Evolutionary conservation across 1,140 invertebrate species (phyloP).

Genomic region (Nomia melanderi): DNA sequence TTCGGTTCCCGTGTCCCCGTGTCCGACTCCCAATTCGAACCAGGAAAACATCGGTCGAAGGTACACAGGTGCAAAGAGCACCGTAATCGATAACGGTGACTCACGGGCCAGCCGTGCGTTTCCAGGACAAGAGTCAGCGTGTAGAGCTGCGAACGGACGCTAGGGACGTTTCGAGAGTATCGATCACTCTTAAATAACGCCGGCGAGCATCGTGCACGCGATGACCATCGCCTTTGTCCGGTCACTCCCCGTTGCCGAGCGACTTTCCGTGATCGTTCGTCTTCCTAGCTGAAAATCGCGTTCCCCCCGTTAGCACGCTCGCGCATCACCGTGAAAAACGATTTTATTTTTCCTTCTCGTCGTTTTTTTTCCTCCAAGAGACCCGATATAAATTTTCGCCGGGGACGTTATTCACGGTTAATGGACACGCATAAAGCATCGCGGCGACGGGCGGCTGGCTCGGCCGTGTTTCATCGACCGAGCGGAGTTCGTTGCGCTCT

Average conservation of each 20-base stretch:
- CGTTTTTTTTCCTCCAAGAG: no score
- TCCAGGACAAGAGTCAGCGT: neutral
- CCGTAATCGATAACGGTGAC: conserved; percentile 58
- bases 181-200: conserved; percentile 39
- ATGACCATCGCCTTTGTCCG: neutral
- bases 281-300: neutral
- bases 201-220: neutral
- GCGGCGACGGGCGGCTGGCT: neutral
- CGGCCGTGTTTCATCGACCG: conserved; percentile 32
- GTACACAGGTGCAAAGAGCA: conserved; percentile 37
- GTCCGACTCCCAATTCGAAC: neutral
- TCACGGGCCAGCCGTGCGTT: conserved; percentile 35
- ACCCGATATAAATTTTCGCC: neutral
- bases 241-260: neutral
- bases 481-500: conserved; percentile 54
- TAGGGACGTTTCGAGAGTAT: conserved; percentile 37
- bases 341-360: no score
- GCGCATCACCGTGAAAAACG: conserved; percentile 31
- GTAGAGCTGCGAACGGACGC: neutral
- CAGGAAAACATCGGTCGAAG: neutral
- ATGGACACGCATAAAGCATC: conserved; percentile 7
- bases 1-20: no score
- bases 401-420: conserved; percentile 28
- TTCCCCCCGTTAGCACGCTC: neutral
- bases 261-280: neutral